Conservation (phyloP, 2,113 vertebrate genomes). For the Dicaeum eximium region DNA sequence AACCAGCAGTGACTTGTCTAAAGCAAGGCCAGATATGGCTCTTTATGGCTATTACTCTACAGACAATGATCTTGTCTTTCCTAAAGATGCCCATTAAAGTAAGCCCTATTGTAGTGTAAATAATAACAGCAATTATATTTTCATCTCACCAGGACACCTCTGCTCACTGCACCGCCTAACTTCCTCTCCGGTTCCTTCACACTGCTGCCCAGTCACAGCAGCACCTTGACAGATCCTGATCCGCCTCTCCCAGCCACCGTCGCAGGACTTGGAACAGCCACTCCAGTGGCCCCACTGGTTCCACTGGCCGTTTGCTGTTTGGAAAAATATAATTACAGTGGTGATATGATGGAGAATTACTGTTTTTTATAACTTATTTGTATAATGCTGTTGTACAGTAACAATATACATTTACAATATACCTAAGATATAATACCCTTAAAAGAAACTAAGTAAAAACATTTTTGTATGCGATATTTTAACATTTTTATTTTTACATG, state of each 20-base stretch:
- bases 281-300: slow-evolving; percentile 98
- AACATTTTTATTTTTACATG: neutral
- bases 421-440: neutral
- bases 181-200: slow-evolving; percentile 90
- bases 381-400: neutral
- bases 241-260: slow-evolving; percentile 93
- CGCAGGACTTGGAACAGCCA: slow-evolving; percentile 95
- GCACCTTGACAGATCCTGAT: slow-evolving; percentile 89
- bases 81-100: neutral
- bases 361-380: neutral
- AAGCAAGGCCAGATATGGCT: neutral
- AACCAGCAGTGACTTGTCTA: neutral
- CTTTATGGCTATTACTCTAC: neutral
- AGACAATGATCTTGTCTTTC: neutral
- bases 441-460: neutral
- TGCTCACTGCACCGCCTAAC: slow-evolving; percentile 93
- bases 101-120: neutral
- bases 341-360: neutral
- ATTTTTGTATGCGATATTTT: neutral
- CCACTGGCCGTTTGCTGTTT: slow-evolving; percentile 96
- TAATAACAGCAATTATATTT: neutral
- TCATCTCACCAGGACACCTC: slow-evolving; percentile 89
- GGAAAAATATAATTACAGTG: neutral
- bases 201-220: slow-evolving; percentile 86
- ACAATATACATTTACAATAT: neutral